Evolutionary conservation across 2,113 vertebrate genomes (phyloP), one percentile per base, ranked within the genome.

Genomic region (Tragelaphus scriptus): DNA sequence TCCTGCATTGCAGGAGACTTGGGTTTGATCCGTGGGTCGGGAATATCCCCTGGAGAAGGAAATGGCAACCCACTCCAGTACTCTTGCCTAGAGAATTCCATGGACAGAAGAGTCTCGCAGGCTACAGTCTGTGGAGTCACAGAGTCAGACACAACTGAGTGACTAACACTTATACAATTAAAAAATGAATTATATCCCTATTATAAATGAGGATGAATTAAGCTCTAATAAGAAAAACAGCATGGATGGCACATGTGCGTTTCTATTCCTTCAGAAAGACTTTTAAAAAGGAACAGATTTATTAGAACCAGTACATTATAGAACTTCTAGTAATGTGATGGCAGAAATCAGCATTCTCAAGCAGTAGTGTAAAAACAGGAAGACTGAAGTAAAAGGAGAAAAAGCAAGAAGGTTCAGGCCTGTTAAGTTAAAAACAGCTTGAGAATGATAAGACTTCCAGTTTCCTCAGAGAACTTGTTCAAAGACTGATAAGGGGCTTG

Each of bases 391-490:
- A 61, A 88, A 96, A 56, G 32, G 44, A 89, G 85, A 77, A 95
- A 93, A 90, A 92, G 12, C 88, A 88, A 79, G 86, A 93, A 90
- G 19, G 56, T 88, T 80, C 82, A 96, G 86, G 25, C 17, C 63
- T 65, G 44, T 91, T 93, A 88, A 86, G 56, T 85, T 97, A 89
- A 93, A 92, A 95, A 79, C 51, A 95, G 85, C 53, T 96, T 91
- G 65, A 58, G 79, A 91, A 81, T 91, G 96, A 95, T 97, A 95
- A 98, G 81, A 81, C 55, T 79, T 58, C 68, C 79, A 77, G 44
- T 94, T 94, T 91, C 32, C 80, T 87, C 89, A 93, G 44, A 93
- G 88, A 88, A 87, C 80, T 55, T 93, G 36, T 97, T 94, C 53
- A 28, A 61, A 92, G 68, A 80, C 63, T 58, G 89, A 91, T 94